Conservation (phyloP, 2,113 vertebrate species). For the Isurus oxyrinchus region DNA sequence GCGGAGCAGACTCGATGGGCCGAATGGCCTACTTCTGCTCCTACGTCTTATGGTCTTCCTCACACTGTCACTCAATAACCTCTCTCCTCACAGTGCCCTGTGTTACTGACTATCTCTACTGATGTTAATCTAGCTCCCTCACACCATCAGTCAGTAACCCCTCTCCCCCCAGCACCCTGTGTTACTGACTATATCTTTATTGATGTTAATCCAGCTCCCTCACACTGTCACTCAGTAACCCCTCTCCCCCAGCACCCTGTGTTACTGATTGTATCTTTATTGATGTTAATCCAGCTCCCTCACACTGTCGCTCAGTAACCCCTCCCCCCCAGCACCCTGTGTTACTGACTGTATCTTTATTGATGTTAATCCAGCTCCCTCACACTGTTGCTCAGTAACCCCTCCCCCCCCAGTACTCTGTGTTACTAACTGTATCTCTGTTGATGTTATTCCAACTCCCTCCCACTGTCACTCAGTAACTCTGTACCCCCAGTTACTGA, state of each 20-base stretch:
- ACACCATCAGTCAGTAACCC: background rate
- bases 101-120: background rate
- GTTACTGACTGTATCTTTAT: background rate
- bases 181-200: background rate
- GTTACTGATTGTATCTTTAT: background rate
- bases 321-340: too few relatives aligned
- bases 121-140: background rate
- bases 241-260: background rate
- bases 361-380: background rate
- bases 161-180: background rate
- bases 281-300: background rate
- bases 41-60: too few relatives aligned
- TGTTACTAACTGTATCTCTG: background rate
- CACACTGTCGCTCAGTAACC: background rate
- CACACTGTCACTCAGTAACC: background rate
- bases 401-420: background rate
- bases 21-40: too few relatives aligned
- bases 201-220: background rate
- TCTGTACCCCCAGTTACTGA: background rate
- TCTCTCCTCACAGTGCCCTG: too few relatives aligned
- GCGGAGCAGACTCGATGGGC: too few relatives aligned
- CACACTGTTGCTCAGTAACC: background rate
- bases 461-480: background rate
- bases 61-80: too few relatives aligned
- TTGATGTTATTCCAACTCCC: background rate